A percentile compares a stretch with the other conserved stretches of the same genome.
Evolutionary conservation across 1,140 invertebrate genomes (phyloP).

Genomic region (Cataglyphis hispanica): DNA sequence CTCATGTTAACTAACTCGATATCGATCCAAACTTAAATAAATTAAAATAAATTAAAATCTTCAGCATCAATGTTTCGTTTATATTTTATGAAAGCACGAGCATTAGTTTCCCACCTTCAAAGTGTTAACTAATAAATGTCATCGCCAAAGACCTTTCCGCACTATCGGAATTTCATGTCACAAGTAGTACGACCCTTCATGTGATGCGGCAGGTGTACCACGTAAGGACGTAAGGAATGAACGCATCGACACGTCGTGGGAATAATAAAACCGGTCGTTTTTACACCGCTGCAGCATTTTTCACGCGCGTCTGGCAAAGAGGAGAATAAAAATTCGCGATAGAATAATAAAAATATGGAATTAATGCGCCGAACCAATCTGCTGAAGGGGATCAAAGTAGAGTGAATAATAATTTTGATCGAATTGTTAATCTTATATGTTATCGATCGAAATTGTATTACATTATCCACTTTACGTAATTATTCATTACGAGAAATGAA

Average conservation of each 20-base stretch:
- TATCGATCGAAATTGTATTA: neutral
- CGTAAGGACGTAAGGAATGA: conserved; percentile 41
- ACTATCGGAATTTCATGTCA: conserved; percentile 40
- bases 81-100: neutral
- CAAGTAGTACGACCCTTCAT: conserved; percentile 67
- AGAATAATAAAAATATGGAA: neutral
- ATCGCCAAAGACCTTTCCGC: conserved; percentile 2
- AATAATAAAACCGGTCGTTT: conserved; percentile 46
- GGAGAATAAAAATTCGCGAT: neutral
- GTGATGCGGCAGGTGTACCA: conserved; percentile 67
- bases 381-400: neutral
- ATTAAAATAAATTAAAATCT: neutral
- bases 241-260: conserved; percentile 26
- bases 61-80: neutral
- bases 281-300: conserved; percentile 24
- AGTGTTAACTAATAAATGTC: conserved; percentile 7
- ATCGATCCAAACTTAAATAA: neutral
- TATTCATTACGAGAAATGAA: neutral
- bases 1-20: neutral
- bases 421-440: conserved; percentile 5
- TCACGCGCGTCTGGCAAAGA: neutral
- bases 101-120: neutral
- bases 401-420: neutral
- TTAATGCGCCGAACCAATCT: conserved; percentile 14
- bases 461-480: neutral